Evolutionary conservation across 2,113 vertebrate genomes (phyloP).

Genomic region (Spea multiplicata): DNA sequence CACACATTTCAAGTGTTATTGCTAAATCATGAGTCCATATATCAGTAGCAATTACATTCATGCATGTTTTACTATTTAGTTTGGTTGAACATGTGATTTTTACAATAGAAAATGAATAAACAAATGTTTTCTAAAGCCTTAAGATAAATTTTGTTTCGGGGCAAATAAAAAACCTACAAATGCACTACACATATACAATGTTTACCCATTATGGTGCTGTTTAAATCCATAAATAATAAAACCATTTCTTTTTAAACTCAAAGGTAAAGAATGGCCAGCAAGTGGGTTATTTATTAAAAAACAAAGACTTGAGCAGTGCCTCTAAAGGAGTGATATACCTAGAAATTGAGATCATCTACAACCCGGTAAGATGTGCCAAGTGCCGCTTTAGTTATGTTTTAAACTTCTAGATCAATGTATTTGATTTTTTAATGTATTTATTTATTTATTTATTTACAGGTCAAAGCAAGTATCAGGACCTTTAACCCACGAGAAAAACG

Average conservation of each 20-base stretch:
- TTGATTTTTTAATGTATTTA: background rate
- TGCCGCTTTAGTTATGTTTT: background rate
- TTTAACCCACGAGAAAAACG: slow-evolving; percentile 83
- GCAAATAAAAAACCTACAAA: too few species aligned
- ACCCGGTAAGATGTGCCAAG: slow-evolving; percentile 76
- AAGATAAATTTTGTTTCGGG: too few species aligned
- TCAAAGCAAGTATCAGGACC: slow-evolving; percentile 83
- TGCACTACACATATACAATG: too few species aligned
- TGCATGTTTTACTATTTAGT: too few species aligned
- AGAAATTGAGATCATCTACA: slow-evolving; percentile 86
- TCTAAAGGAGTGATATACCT: slow-evolving; percentile 88
- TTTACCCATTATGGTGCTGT: too few species aligned
- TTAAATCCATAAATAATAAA: too few species aligned
- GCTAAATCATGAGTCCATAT: too few species aligned
- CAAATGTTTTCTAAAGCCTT: too few species aligned
- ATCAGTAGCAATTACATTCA: too few species aligned
- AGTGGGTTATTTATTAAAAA: slow-evolving; percentile 79
- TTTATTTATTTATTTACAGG: slow-evolving; percentile 57
- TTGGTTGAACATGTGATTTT: too few species aligned
- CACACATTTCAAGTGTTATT: too few species aligned
- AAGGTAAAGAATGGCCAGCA: slow-evolving; percentile 85
- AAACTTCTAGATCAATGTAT: background rate
- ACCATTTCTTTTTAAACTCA: background rate
- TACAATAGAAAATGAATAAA: too few species aligned
- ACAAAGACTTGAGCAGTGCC: slow-evolving; percentile 78